Percentiles rank a stretch among this genome's conserved stretches.
Conservation (phyloP, 2,888 invertebrate species). For the Volucella inflata region DNA sequence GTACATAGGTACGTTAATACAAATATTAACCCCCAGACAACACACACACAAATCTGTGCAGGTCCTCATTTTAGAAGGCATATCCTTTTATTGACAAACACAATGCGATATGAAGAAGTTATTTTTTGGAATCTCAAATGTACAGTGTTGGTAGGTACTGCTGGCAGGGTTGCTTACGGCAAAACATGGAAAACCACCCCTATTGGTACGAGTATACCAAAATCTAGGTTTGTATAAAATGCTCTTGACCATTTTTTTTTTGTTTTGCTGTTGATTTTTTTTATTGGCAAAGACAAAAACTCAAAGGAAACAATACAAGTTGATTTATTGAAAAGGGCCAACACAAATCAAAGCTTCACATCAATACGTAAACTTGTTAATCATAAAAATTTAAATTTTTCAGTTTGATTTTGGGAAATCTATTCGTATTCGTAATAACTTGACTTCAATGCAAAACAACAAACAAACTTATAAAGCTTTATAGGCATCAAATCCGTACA, state of each 20-base stretch:
- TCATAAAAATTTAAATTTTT: not conserved
- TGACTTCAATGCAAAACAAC: not conserved
- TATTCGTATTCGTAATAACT: not conserved
- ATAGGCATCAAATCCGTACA: conserved; percentile 20
- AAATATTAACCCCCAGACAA: not conserved
- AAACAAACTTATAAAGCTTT: conserved; percentile 3
- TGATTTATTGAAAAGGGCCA: too few relatives aligned
- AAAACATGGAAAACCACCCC: conserved; percentile 30
- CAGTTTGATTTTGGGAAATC: not conserved
- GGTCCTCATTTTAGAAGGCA: conserved; percentile 12
- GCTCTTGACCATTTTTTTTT: not conserved
- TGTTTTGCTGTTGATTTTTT: too few relatives aligned
- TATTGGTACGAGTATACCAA: not conserved
- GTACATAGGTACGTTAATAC: not conserved
- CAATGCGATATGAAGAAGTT: conserved; percentile 32
- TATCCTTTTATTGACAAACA: conserved; percentile 59
- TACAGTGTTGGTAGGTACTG: not conserved
- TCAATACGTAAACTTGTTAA: not conserved
- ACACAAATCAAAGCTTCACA: not conserved
- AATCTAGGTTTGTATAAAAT: not conserved
- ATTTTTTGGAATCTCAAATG: not conserved
- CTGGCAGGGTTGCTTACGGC: conserved; percentile 7
- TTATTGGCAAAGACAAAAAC: not conserved
- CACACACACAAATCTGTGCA: conserved; percentile 21
- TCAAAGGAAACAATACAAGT: not conserved